A percentile compares a stretch with the other conserved stretches of the same genome.
Conservation (phyloP, 2,797 vertebrate genomes). For the Pipistrellus pipistrellus region DNA sequence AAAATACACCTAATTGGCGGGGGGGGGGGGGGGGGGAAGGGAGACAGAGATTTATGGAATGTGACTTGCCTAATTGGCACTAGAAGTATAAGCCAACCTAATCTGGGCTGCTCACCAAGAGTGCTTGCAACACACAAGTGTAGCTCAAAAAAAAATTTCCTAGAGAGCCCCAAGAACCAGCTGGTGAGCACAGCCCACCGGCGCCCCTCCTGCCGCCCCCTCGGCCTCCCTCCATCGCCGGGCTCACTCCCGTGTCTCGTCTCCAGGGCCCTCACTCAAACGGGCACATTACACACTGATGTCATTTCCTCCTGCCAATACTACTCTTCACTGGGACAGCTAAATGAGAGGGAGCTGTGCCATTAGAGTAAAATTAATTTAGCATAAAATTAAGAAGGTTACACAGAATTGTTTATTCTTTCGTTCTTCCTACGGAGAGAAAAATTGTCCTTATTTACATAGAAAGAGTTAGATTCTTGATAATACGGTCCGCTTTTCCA, state of each 20-base stretch:
- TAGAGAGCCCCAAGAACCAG: not conserved
- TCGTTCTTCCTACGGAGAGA: conserved; percentile 46
- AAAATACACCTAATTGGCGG: not conserved
- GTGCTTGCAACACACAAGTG: not conserved
- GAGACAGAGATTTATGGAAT: not conserved
- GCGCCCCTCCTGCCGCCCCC: not conserved
- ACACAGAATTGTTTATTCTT: conserved; percentile 64
- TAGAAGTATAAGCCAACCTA: conserved; percentile 39
- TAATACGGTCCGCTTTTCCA: conserved; percentile 47
- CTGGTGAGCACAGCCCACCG: not conserved
- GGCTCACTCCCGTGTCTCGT: not conserved
- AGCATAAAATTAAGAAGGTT: conserved; percentile 72
- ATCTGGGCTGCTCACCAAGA: conserved; percentile 14
- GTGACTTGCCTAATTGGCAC: not conserved
- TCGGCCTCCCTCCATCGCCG: not conserved
- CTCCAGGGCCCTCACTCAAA: conserved; percentile 4
- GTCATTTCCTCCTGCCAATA: conserved; percentile 55
- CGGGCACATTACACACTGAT: not conserved
- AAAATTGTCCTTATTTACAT: conserved; percentile 54
- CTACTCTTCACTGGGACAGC: conserved; percentile 35
- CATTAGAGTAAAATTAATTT: conserved; percentile 54
- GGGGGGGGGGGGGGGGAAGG: not conserved
- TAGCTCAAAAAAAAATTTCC: conserved; percentile 4
- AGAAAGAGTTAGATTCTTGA: not conserved
- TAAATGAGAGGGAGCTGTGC: conserved; percentile 54